Evolutionary conservation across 2,797 vertebrate genomes (phyloP).

Genomic region (Rhinogobio ventralis): DNA sequence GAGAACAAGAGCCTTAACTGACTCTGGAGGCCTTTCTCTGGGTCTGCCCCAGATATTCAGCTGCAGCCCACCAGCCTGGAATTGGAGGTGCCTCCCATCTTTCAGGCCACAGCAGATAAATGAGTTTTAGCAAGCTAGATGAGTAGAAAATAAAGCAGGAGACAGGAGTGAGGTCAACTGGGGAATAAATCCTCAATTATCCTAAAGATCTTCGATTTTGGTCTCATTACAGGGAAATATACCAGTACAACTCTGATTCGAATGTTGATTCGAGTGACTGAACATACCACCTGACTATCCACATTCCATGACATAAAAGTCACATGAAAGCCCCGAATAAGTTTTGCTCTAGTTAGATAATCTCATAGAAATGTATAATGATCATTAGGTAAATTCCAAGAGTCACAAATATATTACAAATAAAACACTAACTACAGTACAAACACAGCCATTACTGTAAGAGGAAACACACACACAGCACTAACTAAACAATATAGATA

Average conservation of each 20-base stretch:
- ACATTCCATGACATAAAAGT: conserved; percentile 10
- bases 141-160: background rate
- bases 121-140: conserved; percentile 1
- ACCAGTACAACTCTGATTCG: background rate
- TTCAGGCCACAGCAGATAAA: background rate
- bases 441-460: background rate
- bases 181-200: conserved; percentile 23
- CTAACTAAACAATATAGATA: background rate
- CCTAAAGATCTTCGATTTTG: background rate
- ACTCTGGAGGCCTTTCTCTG: background rate
- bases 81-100: background rate
- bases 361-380: background rate
- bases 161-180: background rate
- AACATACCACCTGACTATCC: conserved; percentile 1
- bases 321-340: background rate
- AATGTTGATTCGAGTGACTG: conserved; percentile 24
- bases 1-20: background rate
- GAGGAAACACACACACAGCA: background rate
- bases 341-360: background rate
- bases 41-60: background rate
- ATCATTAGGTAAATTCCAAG: background rate
- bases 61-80: background rate
- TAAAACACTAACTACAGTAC: background rate
- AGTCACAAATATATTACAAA: background rate
- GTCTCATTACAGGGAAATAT: conserved; percentile 23